Evolutionary conservation across 2,113 vertebrate species (phyloP).

Genomic region (Lophius piscatorius): DNA sequence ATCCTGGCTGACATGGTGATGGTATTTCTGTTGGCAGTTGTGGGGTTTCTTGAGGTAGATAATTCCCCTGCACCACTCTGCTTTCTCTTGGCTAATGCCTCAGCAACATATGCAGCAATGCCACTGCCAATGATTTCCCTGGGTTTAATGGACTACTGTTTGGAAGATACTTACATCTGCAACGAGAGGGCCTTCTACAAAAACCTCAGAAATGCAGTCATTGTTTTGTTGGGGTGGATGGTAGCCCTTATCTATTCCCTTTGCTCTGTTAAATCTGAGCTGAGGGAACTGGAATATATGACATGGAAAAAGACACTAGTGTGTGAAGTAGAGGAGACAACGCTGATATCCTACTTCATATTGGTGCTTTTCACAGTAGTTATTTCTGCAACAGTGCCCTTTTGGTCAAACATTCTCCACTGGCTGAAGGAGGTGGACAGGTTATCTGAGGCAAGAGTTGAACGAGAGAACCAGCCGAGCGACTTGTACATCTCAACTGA

Average conservation of each 20-base stretch:
- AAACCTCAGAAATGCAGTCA: slow-evolving; percentile 15
- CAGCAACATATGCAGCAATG: slow-evolving; percentile 58
- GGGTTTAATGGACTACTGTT: slow-evolving; percentile 61
- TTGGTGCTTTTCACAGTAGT: slow-evolving; percentile 16
- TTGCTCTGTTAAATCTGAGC: background rate
- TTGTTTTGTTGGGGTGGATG: slow-evolving; percentile 63
- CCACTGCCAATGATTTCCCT: slow-evolving; percentile 68
- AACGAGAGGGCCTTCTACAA: background rate
- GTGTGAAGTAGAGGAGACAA: slow-evolving; percentile 63
- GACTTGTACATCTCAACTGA: slow-evolving; percentile 30
- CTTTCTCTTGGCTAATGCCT: slow-evolving; percentile 59
- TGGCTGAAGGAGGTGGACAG: slow-evolving; percentile 50
- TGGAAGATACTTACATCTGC: background rate
- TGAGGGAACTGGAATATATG: background rate
- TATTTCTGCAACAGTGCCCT: slow-evolving; percentile 39
- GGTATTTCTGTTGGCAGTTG: background rate
- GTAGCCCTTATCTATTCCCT: slow-evolving; percentile 41
- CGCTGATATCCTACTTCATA: slow-evolving; percentile 26
- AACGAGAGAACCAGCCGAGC: slow-evolving; percentile 13
- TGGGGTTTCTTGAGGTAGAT: slow-evolving; percentile 44
- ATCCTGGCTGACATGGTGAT: slow-evolving; percentile 64
- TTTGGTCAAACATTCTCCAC: slow-evolving; percentile 38
- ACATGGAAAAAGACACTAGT: background rate
- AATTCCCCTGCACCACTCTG: slow-evolving; percentile 36
- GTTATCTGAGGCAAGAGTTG: slow-evolving; percentile 19